Percentiles rank a stretch among this genome's conserved stretches.
Conservation (phyloP, 2,113 vertebrate genomes). For the Chauna torquata region DNA sequence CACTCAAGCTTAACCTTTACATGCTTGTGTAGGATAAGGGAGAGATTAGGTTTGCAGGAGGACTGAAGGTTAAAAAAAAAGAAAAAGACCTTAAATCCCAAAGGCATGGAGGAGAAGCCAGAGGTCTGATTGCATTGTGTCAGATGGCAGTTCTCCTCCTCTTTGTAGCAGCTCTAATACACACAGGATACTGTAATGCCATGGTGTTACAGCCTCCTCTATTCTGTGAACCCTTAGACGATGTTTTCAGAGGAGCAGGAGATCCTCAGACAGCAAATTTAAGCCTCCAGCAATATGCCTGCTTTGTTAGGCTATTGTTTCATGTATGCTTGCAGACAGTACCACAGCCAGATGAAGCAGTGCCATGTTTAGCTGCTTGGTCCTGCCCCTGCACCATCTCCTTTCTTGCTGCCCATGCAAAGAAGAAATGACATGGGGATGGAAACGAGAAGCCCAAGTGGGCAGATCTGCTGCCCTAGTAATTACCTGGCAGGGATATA, state of each 20-base stretch:
- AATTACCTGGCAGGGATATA: not conserved
- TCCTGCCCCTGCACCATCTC: not conserved
- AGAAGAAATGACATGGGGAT: not conserved
- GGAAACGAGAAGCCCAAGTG: not conserved
- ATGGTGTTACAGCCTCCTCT: not conserved
- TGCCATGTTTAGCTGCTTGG: not conserved
- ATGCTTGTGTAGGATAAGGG: constrained; percentile 41
- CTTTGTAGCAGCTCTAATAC: not conserved
- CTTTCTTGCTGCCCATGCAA: not conserved
- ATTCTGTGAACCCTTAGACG: not conserved
- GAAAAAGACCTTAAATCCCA: constrained; percentile 16
- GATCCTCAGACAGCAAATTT: not conserved
- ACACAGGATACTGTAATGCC: not conserved
- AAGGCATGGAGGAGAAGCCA: constrained; percentile 4
- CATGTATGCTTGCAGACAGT: not conserved
- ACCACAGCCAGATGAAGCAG: not conserved
- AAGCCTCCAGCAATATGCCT: not conserved
- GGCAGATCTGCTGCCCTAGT: not conserved
- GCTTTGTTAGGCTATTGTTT: not conserved
- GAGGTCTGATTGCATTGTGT: constrained; percentile 46
- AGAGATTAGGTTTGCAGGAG: constrained; percentile 29
- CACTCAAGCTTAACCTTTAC: constrained; percentile 57
- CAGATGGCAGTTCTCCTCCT: not conserved
- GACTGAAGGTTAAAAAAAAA: constrained; percentile 22
- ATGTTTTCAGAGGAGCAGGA: not conserved